A percentile compares a stretch with the other conserved stretches of the same genome.
These are phyloP conservation scores for Apodemus sylvaticus DNA, from an alignment of 2,113 vertebrate species.

Conservation along the genomic window DNA sequence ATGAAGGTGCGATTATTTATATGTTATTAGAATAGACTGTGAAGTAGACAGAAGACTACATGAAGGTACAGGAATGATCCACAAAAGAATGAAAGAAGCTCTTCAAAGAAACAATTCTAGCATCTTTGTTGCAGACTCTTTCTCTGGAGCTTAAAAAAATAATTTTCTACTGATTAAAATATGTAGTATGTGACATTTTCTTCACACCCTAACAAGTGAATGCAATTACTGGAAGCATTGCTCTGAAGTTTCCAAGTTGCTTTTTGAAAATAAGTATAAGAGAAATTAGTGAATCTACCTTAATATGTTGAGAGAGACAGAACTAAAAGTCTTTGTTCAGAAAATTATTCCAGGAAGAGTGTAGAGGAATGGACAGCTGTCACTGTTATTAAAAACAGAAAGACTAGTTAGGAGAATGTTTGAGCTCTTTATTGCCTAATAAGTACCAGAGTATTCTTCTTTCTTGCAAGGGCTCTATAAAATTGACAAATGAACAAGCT, in stretches of 20 bases:
- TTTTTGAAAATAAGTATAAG: conserved; percentile 36
- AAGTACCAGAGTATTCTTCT: neutral
- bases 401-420: conserved; percentile 23
- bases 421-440: neutral
- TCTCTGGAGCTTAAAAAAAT: neutral
- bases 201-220: neutral
- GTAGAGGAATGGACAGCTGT: neutral
- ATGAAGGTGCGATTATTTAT: neutral
- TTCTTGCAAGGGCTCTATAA: conserved; percentile 3
- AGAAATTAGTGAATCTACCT: neutral
- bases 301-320: conserved; percentile 5
- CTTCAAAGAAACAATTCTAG: conserved; percentile 10
- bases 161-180: neutral
- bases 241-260: neutral
- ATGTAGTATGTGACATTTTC: neutral
- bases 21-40: neutral
- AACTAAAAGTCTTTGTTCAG: neutral
- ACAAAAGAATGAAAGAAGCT: neutral
- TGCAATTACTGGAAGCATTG: neutral
- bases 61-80: neutral
- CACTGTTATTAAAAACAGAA: neutral
- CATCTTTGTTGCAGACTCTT: neutral
- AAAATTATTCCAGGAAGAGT: conserved; percentile 1
- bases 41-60: neutral
- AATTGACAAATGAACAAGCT: conserved; percentile 52